phyloP scores from a whole-genome alignment of 1,140 invertebrate genomes.

The Chymomyza costata region DNA sequence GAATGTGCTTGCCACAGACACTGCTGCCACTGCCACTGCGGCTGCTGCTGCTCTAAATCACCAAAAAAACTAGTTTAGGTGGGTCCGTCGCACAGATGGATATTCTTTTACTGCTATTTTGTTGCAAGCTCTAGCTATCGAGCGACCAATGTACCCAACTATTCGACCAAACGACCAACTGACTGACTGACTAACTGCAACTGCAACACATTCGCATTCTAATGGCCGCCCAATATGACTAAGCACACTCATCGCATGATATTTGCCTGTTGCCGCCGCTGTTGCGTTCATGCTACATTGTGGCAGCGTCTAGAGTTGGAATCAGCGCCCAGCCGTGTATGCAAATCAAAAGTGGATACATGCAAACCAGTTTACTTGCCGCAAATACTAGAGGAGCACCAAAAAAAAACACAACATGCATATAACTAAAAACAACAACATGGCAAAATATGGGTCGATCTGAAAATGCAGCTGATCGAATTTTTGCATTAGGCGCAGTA shows the following conservation, averaged over 20 bases:
- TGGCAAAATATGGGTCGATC: conserved; percentile 74
- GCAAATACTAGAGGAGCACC: conserved; percentile 27
- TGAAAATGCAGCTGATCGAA: conserved; percentile 74
- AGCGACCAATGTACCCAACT: conserved; percentile 28
- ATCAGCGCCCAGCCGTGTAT: conserved; percentile 67
- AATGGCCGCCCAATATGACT: conserved; percentile 75
- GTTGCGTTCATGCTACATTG: too few species aligned
- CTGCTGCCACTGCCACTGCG: not conserved
- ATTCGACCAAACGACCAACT: too few species aligned
- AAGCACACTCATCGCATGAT: conserved; percentile 73
- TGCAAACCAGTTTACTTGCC: conserved; percentile 55
- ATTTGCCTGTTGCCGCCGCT: too few species aligned
- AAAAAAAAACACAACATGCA: conserved; percentile 22
- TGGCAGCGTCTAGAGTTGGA: too few species aligned
- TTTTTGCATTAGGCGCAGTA: conserved; percentile 75
- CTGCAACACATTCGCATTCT: conserved; percentile 52
- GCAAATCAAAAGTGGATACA: conserved; percentile 58
- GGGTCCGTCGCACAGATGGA: conserved; percentile 58
- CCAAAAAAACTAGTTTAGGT: conserved; percentile 73
- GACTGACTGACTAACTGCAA: too few species aligned
- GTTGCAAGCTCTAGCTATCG: conserved; percentile 46
- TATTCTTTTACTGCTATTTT: conserved; percentile 72
- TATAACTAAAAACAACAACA: conserved; percentile 42
- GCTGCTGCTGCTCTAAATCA: conserved; percentile 58
- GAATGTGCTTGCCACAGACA: conserved; percentile 47